Base-by-base conservation (phyloP, 1,140 invertebrate species). In the Melanaphis sacchari region DNA sequence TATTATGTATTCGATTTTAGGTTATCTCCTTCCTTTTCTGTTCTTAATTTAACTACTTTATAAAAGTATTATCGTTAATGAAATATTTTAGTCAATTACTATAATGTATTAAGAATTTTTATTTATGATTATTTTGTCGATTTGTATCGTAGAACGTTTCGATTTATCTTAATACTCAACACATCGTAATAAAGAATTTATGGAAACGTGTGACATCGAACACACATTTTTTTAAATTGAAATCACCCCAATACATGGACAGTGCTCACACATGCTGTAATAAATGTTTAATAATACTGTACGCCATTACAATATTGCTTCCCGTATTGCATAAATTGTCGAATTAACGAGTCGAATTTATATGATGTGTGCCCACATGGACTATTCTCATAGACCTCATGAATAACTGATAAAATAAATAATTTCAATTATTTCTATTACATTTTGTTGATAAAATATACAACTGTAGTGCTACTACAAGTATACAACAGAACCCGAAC, bases 361-460 rank as follows among this genome's bases (percentile, higher is more conserved):
- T 38, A 52, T 9, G 31, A 87, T 36, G 9, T 0, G n/a, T 31
- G 31, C 89, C 89, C 89, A 90, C 89, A n/a, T 41, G 89, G 52
- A 43, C 59, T n/a, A 24, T 90, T 90, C 89, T 59, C 89, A 66
- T 7, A 41, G 41, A 66, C 59, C 40, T 91, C 59, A 76, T 76
- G 59, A 91, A 76, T 76, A 76, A 91, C 59, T 91, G 59, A 22
- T 91, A 41, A n/a, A 2, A 36, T 76, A 76, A 91, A 91, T 76
- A 2, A 66, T n/a, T n/a, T 81, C 76, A 90, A 91, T 91, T 76
- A 49, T 91, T 91, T 46, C 66, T 76, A 76, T 76, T 91, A 41
- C 43, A 91, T 91, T 91, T 43, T 18, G 31, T 40, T 41, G 38
- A 90, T 90, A n/a, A 90, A 59, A 76, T 76, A 18, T n/a, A 76